Percentiles rank a stretch among this genome's conserved stretches.
Evolutionary conservation across 2,888 invertebrate genomes (phyloP).

Genomic region (Nasonia oneida): DNA sequence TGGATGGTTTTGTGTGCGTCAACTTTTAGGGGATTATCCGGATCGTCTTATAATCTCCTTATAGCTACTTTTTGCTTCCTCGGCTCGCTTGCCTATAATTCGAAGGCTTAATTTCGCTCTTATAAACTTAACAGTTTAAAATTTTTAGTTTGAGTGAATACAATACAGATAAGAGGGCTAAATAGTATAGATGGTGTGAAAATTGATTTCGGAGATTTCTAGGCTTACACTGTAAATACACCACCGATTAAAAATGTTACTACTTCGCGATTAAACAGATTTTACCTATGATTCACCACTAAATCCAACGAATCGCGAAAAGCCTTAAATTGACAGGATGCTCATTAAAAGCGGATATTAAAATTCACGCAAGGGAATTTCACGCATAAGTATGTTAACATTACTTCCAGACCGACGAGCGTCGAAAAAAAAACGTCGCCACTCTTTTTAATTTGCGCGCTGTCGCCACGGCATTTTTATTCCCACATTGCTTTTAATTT

Average conservation of each 20-base stretch:
- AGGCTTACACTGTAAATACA: no score
- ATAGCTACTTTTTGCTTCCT: not conserved
- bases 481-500: slow-evolving; percentile 36
- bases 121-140: not conserved
- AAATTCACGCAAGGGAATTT: not conserved
- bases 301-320: no score
- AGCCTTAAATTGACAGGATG: not conserved
- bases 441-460: slow-evolving; percentile 29
- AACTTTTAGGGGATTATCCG: not conserved
- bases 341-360: not conserved
- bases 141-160: not conserved
- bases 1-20: not conserved
- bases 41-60: slow-evolving; percentile 8
- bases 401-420: not conserved
- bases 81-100: not conserved
- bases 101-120: not conserved
- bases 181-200: no score
- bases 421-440: not conserved
- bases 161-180: no score
- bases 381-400: not conserved
- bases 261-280: no score
- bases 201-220: no score
- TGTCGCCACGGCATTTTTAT: not conserved
- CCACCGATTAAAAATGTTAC: no score
- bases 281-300: no score